phyloP scores from a whole-genome alignment of 2,888 invertebrate genomes.

The Drosophila koepferae region DNA sequence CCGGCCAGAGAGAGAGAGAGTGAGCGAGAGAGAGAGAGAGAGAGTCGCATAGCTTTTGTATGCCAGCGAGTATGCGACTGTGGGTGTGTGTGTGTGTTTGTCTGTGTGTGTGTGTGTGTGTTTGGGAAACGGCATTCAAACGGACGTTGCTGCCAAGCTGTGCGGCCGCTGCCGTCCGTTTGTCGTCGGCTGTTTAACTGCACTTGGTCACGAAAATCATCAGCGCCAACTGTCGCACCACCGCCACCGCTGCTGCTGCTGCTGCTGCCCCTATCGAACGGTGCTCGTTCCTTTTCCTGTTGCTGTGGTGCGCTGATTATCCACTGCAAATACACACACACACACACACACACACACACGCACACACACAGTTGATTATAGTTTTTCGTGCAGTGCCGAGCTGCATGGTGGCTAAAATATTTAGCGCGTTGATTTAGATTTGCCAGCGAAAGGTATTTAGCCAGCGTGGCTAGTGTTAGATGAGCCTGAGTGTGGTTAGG shows the following conservation, averaged over 20 bases:
- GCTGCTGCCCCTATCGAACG: conserved; percentile 14
- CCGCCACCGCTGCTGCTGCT: not conserved
- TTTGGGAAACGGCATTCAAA: conserved; percentile 52
- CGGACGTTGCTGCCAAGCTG: conserved; percentile 53
- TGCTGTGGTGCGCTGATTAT: conserved; percentile 68
- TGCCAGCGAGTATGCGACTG: not conserved
- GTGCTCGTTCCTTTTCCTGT: conserved; percentile 15
- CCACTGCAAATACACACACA: conserved; percentile 81
- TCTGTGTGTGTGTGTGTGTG: conserved; percentile 8
- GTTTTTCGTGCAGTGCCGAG: conserved; percentile 68
- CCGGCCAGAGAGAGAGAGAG: conserved; percentile 8
- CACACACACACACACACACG: conserved; percentile 80
- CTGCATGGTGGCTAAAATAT: conserved; percentile 74
- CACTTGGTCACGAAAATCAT: conserved; percentile 82
- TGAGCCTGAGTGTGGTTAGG: not conserved
- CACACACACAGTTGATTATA: conserved; percentile 78
- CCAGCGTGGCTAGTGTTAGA: conserved; percentile 19
- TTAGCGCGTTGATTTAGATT: conserved; percentile 82
- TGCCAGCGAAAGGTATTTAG: conserved; percentile 77
- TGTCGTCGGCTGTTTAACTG: conserved; percentile 77
- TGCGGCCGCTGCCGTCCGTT: conserved; percentile 61
- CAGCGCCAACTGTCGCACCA: conserved; percentile 30
- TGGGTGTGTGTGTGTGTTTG: conserved; percentile 11
- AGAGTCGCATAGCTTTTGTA: conserved; percentile 25
- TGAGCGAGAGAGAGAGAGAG: not conserved